A percentile compares a stretch with the other conserved stretches of the same genome.
Conservation (phyloP, 2,797 vertebrate species). For the Helostoma temminkii region DNA sequence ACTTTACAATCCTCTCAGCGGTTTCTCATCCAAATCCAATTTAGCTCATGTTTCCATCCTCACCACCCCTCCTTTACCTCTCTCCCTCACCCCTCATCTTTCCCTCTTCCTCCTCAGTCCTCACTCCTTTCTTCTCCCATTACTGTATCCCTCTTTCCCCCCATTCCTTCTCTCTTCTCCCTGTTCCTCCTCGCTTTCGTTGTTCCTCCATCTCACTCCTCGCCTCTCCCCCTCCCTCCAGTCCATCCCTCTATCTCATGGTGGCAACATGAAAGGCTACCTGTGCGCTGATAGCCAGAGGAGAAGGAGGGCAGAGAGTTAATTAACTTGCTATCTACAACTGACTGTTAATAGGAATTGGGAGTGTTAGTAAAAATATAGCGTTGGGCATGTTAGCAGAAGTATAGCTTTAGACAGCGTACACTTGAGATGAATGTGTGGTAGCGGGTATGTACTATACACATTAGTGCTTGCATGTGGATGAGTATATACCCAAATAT, state of each 20-base stretch:
- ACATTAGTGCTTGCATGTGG: slow-evolving; percentile 30
- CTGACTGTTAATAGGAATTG: slow-evolving; percentile 75
- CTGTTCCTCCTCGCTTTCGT: slow-evolving; percentile 21
- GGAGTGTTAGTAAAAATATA: slow-evolving; percentile 73
- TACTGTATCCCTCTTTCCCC: slow-evolving; percentile 21
- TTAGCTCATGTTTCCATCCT: slow-evolving; percentile 66
- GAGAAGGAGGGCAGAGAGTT: slow-evolving; percentile 76
- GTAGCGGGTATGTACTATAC: slow-evolving; percentile 10
- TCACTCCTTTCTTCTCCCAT: slow-evolving; percentile 52
- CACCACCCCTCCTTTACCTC: slow-evolving; percentile 4
- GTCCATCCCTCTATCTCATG: slow-evolving; percentile 54
- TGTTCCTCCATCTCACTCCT: slow-evolving; percentile 34
- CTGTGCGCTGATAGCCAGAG: slow-evolving; percentile 80
- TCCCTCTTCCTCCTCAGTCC: slow-evolving; percentile 27
- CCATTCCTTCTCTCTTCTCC: slow-evolving; percentile 19
- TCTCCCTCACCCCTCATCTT: slow-evolving; percentile 39
- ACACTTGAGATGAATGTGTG: slow-evolving; percentile 17
- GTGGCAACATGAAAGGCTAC: slow-evolving; percentile 83
- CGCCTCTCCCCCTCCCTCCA: slow-evolving; percentile 22
- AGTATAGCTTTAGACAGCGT: slow-evolving; percentile 48
- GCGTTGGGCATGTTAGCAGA: slow-evolving; percentile 47
- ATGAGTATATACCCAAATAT: slow-evolving; percentile 40
- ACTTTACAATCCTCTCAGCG: slow-evolving; percentile 76
- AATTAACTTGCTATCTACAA: slow-evolving; percentile 80
- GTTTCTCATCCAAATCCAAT: slow-evolving; percentile 79